Evolutionary conservation across 1,140 invertebrate genomes (phyloP).

Genomic region (Pseudomyrmex pallidus): DNA sequence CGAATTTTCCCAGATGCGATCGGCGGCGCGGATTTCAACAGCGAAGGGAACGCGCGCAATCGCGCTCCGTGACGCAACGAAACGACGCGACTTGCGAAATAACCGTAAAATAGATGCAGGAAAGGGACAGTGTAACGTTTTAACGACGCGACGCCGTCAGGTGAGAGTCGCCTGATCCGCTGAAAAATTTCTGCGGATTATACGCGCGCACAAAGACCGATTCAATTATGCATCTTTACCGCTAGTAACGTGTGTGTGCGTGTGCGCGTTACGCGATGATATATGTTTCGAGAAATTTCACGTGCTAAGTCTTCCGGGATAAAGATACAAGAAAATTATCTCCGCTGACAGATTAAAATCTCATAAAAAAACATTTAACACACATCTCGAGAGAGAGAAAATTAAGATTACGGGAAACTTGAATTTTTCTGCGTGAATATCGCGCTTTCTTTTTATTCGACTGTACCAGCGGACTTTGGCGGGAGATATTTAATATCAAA

Average conservation of each 20-base stretch:
- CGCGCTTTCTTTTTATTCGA: neutral
- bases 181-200: neutral
- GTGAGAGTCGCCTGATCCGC: conserved; percentile 26
- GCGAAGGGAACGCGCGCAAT: conserved; percentile 34
- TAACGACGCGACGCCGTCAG: neutral
- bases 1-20: conserved; percentile 52
- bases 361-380: neutral
- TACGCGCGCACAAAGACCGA: neutral
- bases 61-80: conserved; percentile 28
- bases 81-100: conserved; percentile 30
- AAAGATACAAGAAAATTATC: neutral
- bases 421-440: neutral
- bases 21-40: conserved; percentile 36
- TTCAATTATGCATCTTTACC: neutral
- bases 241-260: neutral
- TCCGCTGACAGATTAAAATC: too few species aligned
- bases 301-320: neutral
- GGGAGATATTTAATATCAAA: neutral
- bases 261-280: neutral
- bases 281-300: neutral
- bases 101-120: conserved; percentile 14
- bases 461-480: neutral
- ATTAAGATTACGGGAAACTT: neutral
- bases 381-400: too few species aligned
- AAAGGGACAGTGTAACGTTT: conserved; percentile 29